Conservation (phyloP, 2,797 vertebrate genomes). For the Alectoris magna region DNA sequence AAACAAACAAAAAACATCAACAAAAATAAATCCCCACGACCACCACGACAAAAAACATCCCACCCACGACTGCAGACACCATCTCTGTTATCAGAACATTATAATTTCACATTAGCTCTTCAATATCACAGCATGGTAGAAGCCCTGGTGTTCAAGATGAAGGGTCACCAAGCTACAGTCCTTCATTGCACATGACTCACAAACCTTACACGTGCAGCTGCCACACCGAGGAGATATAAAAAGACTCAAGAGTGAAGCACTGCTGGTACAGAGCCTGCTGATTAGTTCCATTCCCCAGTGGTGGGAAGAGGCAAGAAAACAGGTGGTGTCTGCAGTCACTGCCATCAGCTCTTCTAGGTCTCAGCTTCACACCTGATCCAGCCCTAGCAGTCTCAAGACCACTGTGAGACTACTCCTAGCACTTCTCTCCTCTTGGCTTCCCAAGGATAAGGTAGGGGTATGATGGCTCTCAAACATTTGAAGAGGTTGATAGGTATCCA, state of each 20-base stretch:
- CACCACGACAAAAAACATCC: background rate
- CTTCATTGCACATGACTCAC: accelerated
- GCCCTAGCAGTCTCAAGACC: background rate
- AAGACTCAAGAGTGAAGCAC: background rate
- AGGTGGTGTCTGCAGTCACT: background rate
- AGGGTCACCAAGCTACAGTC: background rate
- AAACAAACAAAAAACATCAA: background rate
- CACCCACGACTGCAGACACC: background rate
- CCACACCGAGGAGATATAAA: background rate
- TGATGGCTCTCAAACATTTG: background rate
- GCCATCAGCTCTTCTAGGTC: background rate
- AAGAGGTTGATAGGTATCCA: background rate
- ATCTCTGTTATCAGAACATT: background rate
- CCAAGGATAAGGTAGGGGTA: background rate
- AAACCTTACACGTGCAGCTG: background rate
- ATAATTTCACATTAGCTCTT: background rate
- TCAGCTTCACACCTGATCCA: background rate
- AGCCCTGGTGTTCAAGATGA: background rate
- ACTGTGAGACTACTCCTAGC: accelerated
- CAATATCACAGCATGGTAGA: background rate
- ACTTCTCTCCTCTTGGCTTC: background rate
- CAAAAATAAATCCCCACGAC: too few relatives aligned
- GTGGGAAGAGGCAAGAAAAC: background rate
- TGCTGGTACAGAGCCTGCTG: background rate
- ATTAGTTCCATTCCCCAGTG: background rate